Evolutionary conservation across 1,140 invertebrate genomes (phyloP).

Genomic region (Meloidogyne exigua): DNA sequence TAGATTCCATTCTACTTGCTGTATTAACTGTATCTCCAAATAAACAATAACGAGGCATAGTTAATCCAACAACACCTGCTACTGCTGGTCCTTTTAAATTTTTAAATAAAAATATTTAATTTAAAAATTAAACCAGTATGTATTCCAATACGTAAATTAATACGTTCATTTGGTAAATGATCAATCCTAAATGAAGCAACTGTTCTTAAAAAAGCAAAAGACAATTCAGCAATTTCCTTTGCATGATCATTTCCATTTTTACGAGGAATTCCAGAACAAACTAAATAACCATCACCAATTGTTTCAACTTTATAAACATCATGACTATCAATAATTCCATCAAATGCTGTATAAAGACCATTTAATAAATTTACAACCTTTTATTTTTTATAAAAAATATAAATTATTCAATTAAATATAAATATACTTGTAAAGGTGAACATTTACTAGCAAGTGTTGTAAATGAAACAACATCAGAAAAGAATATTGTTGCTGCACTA

Average conservation of each 20-base stretch:
- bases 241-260: slow-evolving; percentile 70
- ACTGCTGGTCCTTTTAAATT: slow-evolving; percentile 23
- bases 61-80: slow-evolving; percentile 48
- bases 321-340: slow-evolving; percentile 80
- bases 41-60: slow-evolving; percentile 80
- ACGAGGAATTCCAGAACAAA: slow-evolving; percentile 71
- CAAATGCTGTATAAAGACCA: slow-evolving; percentile 89
- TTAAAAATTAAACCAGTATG: slow-evolving; percentile 66
- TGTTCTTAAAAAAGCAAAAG: slow-evolving; percentile 68
- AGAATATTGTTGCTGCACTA: slow-evolving; percentile 78
- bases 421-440: slow-evolving; percentile 69
- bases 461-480: slow-evolving; percentile 86
- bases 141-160: slow-evolving; percentile 74
- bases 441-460: slow-evolving; percentile 81
- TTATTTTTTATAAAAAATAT: slow-evolving; percentile 20
- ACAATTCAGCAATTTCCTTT: slow-evolving; percentile 68
- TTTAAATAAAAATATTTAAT: slow-evolving; percentile 15
- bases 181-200: slow-evolving; percentile 79
- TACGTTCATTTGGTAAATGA: slow-evolving; percentile 78
- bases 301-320: slow-evolving; percentile 86
- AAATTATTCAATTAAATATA: slow-evolving; percentile 52
- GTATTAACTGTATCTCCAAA: slow-evolving; percentile 81
- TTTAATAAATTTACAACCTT: slow-evolving; percentile 90
- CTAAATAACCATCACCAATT: slow-evolving; percentile 92
- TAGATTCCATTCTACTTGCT: slow-evolving; percentile 79